Evolutionary conservation across 2,888 invertebrate genomes (phyloP).

Genomic region (Hydrotaea cyrtoneurina): DNA sequence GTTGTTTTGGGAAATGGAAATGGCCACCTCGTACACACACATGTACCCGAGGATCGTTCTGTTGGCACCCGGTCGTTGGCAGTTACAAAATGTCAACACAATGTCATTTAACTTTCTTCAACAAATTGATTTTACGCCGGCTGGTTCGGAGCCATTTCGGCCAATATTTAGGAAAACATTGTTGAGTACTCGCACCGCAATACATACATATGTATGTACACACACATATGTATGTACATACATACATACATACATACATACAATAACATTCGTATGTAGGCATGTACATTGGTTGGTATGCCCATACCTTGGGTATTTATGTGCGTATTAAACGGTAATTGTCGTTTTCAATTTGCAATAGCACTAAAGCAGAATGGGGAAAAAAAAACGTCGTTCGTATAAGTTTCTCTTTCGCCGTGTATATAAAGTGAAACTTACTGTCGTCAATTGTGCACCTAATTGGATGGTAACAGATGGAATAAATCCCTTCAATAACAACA

Average conservation of each 20-base stretch:
- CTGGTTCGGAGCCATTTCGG: constrained; percentile 17
- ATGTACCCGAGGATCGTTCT: not conserved
- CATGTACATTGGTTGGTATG: not conserved
- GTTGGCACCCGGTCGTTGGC: too few relatives aligned
- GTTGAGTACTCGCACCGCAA: not conserved
- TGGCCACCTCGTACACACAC: not conserved
- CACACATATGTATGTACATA: not conserved
- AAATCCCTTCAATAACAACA: constrained; percentile 5
- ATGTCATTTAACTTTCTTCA: constrained; percentile 44
- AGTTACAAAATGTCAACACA: constrained; percentile 27
- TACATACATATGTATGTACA: not conserved
- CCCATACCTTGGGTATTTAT: not conserved
- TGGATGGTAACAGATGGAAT: not conserved
- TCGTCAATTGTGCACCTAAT: constrained; percentile 10
- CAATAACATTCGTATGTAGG: too few relatives aligned
- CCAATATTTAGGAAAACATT: not conserved
- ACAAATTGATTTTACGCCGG: constrained; percentile 26
- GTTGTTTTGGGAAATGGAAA: constrained; percentile 20
- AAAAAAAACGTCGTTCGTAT: not conserved
- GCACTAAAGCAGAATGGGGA: not conserved
- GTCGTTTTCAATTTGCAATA: constrained; percentile 30
- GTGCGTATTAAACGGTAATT: constrained; percentile 25
- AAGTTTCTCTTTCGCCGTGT: not conserved
- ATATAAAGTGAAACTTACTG: constrained; percentile 29
- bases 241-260: not conserved